These are phyloP conservation scores for Bolinopsis microptera DNA, from an alignment of 37 sponge, comb jelly and placozoan genomes.

Conservation along the genomic window DNA sequence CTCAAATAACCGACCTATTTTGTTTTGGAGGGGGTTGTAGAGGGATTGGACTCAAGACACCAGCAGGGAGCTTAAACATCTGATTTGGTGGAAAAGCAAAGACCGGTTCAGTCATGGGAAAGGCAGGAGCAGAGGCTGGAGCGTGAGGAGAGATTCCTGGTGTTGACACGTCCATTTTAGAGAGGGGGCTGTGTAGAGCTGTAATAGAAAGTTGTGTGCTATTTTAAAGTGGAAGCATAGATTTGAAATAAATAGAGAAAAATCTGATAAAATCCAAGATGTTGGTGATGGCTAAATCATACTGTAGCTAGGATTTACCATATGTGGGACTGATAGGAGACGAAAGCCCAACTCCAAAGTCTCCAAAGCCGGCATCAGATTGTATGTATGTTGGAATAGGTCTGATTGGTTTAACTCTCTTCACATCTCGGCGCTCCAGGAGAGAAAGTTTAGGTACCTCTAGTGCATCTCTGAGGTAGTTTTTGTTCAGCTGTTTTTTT, in stretches of 20 bases:
- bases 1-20: slow-evolving; percentile 34
- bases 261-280: background rate
- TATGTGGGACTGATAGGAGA: slow-evolving; percentile 66
- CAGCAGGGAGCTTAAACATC: slow-evolving; percentile 28
- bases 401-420: slow-evolving; percentile 54
- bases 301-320: slow-evolving; percentile 15
- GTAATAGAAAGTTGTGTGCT: background rate
- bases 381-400: slow-evolving; percentile 56
- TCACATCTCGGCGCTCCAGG: slow-evolving; percentile 30
- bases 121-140: slow-evolving; percentile 60
- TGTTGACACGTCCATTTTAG: slow-evolving; percentile 64
- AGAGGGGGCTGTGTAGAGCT: slow-evolving; percentile 58
- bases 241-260: background rate
- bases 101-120: background rate
- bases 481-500: too few relatives aligned
- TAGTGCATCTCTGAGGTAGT: background rate
- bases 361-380: slow-evolving; percentile 22
- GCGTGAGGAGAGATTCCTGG: slow-evolving; percentile 52
- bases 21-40: slow-evolving; percentile 58
- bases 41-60: slow-evolving; percentile 56
- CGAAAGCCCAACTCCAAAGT: background rate
- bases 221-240: too few relatives aligned
- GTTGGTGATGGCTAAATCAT: background rate
- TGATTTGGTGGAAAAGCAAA: slow-evolving; percentile 23
- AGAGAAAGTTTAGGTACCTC: slow-evolving; percentile 46